These are phyloP conservation scores for Arctocebus calabarensis DNA, from an alignment of 2,797 vertebrate species.

Conservation along the genomic window DNA sequence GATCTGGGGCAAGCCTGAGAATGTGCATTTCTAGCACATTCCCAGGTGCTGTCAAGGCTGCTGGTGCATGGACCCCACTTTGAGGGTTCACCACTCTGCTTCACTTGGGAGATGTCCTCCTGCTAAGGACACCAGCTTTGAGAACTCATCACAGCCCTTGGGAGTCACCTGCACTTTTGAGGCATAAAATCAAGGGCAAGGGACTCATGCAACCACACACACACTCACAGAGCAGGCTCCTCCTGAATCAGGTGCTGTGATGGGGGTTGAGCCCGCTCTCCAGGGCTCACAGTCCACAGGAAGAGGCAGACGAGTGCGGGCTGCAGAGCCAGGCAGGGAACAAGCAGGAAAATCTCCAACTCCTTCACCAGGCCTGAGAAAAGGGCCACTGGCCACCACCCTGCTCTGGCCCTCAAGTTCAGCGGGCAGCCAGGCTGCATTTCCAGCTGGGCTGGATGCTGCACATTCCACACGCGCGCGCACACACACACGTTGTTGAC, in stretches of 20 bases:
- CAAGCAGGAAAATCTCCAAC: background rate
- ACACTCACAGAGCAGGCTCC: background rate
- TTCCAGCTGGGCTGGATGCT: slow-evolving; percentile 38
- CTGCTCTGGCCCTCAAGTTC: background rate
- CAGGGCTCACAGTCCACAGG: background rate
- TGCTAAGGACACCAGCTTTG: background rate
- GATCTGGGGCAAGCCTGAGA: no score
- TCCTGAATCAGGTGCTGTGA: accelerated
- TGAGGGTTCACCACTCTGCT: background rate
- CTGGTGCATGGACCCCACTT: no score
- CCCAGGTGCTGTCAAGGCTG: background rate
- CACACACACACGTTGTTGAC: background rate
- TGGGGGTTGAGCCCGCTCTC: accelerated
- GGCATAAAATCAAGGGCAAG: background rate
- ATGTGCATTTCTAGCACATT: background rate
- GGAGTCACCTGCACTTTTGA: background rate
- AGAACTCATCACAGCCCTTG: background rate
- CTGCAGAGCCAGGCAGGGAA: background rate
- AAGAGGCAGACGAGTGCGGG: accelerated
- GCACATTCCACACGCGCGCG: background rate
- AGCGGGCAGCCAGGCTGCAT: background rate
- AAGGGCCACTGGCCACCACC: background rate
- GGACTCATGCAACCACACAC: background rate
- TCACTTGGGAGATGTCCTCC: accelerated
- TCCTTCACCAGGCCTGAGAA: background rate